Evolutionary conservation across 2,113 vertebrate genomes (phyloP).

Genomic region (Sylvia atricapilla): DNA sequence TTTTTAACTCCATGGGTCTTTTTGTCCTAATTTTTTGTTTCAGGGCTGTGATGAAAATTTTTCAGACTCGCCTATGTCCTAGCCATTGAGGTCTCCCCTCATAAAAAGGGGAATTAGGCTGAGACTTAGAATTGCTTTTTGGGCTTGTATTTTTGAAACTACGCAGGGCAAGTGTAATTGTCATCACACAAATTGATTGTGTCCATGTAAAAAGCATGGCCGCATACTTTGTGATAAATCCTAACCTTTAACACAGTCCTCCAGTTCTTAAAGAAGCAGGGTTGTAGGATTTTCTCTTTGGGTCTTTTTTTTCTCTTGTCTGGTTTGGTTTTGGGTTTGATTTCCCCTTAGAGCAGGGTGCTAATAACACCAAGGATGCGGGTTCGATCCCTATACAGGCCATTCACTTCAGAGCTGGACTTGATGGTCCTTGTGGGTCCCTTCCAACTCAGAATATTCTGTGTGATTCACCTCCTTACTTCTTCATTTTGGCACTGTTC

Average conservation of each 20-base stretch:
- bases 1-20: not conserved
- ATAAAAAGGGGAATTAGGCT: not conserved
- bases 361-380: accelerated
- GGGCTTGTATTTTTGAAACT: not conserved
- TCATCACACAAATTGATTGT: not conserved
- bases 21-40: not conserved
- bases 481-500: not conserved
- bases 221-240: not conserved
- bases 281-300: not conserved
- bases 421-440: not conserved
- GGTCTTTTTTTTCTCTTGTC: not conserved
- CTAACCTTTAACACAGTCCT: not conserved
- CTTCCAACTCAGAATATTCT: not conserved
- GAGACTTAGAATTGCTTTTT: not conserved
- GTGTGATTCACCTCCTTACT: not conserved
- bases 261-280: not conserved
- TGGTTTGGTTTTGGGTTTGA: not conserved
- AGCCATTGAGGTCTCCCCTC: not conserved
- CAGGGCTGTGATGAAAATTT: not conserved
- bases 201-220: not conserved
- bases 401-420: not conserved
- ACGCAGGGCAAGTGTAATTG: not conserved
- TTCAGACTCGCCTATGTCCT: not conserved
- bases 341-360: not conserved
- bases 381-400: accelerated